Evolutionary conservation across 1,140 invertebrate species (phyloP).

Genomic region (Frieseomelitta varia): DNA sequence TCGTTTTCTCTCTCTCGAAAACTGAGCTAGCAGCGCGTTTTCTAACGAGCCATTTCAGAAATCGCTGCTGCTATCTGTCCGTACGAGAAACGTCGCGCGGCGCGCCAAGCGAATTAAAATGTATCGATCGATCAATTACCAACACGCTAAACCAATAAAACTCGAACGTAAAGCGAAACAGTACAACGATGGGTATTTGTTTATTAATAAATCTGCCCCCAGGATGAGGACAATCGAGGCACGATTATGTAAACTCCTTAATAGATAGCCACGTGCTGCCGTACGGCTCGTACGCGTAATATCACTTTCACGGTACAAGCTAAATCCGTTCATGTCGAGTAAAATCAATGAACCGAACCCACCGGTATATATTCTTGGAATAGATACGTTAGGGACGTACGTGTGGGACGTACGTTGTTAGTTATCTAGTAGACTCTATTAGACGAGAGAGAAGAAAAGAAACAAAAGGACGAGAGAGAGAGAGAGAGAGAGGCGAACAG

Average conservation of each 20-base stretch:
- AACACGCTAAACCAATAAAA: not conserved
- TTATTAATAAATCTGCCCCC: constrained; percentile 54
- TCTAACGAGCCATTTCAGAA: not conserved
- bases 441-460: not conserved
- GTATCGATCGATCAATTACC: not conserved
- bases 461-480: not conserved
- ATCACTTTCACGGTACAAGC: constrained; percentile 47
- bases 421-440: constrained; percentile 25
- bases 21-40: not conserved
- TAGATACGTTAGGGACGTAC: constrained; percentile 24
- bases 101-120: not conserved
- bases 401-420: not conserved
- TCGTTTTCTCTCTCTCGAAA: not conserved
- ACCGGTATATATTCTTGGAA: not conserved
- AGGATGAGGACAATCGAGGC: constrained; percentile 18
- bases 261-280: constrained; percentile 31
- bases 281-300: constrained; percentile 25
- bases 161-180: not conserved
- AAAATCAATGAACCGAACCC: constrained; percentile 50
- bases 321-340: constrained; percentile 27
- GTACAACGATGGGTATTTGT: not conserved
- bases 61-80: not conserved
- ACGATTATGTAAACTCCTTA: constrained; percentile 59
- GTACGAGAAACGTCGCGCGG: not conserved
- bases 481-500: not conserved